phyloP scores from a whole-genome alignment of 2,888 invertebrate genomes.

The Psylliodes chrysocephalus region DNA sequence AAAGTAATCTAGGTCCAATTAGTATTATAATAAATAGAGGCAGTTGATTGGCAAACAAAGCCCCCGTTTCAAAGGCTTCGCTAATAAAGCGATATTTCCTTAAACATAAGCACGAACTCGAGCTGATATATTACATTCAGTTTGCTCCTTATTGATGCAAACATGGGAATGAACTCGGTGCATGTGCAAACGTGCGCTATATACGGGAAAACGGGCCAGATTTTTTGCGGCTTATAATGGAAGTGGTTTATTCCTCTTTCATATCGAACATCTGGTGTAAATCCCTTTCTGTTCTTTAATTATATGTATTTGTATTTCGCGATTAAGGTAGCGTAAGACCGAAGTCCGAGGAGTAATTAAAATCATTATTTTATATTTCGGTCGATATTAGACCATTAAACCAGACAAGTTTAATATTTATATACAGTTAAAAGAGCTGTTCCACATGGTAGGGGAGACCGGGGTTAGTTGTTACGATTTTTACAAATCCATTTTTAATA shows the following conservation, averaged over 20 bases:
- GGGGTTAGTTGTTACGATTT: no score
- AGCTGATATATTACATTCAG: constrained; percentile 41
- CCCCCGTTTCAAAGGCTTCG: constrained; percentile 48
- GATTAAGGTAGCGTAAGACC: no score
- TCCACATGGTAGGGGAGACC: no score
- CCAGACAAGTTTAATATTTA: no score
- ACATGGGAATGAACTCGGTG: constrained; percentile 45
- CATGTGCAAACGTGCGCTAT: constrained; percentile 43
- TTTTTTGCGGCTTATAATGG: constrained; percentile 36
- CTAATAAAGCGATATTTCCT: constrained; percentile 51
- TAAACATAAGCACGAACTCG: constrained; percentile 40
- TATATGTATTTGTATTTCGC: no score
- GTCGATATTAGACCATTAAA: no score
- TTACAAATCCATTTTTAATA: no score
- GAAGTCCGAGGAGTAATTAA: no score
- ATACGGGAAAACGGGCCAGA: constrained; percentile 42
- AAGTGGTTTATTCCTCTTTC: constrained; percentile 25
- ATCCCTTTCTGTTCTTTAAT: constrained; percentile 10
- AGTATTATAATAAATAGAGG: constrained; percentile 51
- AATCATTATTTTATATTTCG: no score
- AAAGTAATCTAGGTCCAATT: constrained; percentile 51
- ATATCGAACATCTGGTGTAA: constrained; percentile 25
- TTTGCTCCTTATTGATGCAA: constrained; percentile 42
- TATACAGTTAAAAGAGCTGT: no score
- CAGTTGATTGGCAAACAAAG: constrained; percentile 55